Evolutionary conservation across 2,797 vertebrate species (phyloP), one percentile per base, ranked within the genome.

Genomic region (Neomorphus geoffroyi): DNA sequence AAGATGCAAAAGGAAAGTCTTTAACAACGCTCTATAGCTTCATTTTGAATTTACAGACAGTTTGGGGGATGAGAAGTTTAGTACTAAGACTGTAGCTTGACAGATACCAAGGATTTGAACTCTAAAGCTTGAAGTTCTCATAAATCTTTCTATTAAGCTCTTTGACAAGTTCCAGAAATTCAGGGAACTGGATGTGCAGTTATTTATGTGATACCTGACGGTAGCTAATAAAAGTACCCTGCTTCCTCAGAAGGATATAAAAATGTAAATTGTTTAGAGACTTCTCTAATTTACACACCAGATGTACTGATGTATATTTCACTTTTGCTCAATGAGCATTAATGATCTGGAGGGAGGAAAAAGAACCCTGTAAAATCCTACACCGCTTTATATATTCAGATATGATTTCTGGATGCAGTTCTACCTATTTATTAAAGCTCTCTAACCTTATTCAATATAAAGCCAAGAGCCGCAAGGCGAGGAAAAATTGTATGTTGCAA

Each of bases 61-160:
- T 53, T 69, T 81, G 4, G 56, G 10, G 32, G 30, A 48, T 53
- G 70, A 53, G 32, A 57, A 84, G 15, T 71, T 89, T 35, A 50
- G 35, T 48, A 48, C 75, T 91, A 90, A 60, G 19, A 16, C 54
- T 41, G 18, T 10, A 75, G 11, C 70, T 78, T 92, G 93, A 81
- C 82, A 92, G 69, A 48, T 56, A 60, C 43, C 16, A 43, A 62
- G 82, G 66, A 84, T 84, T 88, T 90, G 77, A 79, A 90, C 79
- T n/a, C 33, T 66, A 53, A 75, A 75, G 65, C 69, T 79, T 56
- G 80, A 88, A 80, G 56, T 80, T 84, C 70, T 75, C 71, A 81
- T 92, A 77, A 74, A 74, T 91, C 80, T 94, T 92, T 86, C 45
- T 32, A 39, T 91, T 92, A 93, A 92, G 73, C 48, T 73, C 51